Conservation (phyloP, 1,140 invertebrate genomes). For the Heliconius himera region DNA sequence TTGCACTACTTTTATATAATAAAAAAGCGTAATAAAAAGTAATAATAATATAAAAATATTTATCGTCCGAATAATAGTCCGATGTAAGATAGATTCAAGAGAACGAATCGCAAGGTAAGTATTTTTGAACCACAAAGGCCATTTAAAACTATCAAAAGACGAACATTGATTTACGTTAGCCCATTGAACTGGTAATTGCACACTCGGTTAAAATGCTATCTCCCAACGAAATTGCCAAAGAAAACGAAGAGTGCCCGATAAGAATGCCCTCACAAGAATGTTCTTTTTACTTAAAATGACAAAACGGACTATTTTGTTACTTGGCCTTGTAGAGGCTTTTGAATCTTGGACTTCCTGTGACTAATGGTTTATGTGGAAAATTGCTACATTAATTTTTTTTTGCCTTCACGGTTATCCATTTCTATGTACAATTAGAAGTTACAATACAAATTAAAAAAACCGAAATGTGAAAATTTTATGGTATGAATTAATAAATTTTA, state of each 20-base stretch:
- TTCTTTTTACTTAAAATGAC: slow-evolving; percentile 35
- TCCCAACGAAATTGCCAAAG: slow-evolving; percentile 32
- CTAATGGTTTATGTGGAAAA: slow-evolving; percentile 9
- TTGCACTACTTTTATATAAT: not conserved
- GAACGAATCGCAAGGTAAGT: slow-evolving; percentile 6
- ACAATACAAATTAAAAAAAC: too few relatives aligned
- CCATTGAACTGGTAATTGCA: slow-evolving; percentile 36
- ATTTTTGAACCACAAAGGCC: slow-evolving; percentile 19
- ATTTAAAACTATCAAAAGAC: slow-evolving; percentile 29
- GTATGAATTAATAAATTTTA: too few relatives aligned
- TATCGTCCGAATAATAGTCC: not conserved
- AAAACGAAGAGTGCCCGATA: slow-evolving; percentile 32
- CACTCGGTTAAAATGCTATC: slow-evolving; percentile 37
- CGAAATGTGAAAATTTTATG: too few relatives aligned
- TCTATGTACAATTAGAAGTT: too few relatives aligned
- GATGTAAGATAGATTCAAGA: slow-evolving; percentile 3
- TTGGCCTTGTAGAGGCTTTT: slow-evolving; percentile 19
- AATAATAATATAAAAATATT: not conserved
- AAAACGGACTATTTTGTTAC: slow-evolving; percentile 32
- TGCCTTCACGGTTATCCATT: too few relatives aligned
- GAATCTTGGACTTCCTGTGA: not conserved
- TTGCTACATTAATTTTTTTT: too few relatives aligned
- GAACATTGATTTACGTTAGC: slow-evolving; percentile 27
- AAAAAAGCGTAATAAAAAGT: not conserved
- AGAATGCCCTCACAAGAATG: slow-evolving; percentile 35